phyloP scores from a whole-genome alignment of 2,113 vertebrate species.

The Mohoua ochrocephala region DNA sequence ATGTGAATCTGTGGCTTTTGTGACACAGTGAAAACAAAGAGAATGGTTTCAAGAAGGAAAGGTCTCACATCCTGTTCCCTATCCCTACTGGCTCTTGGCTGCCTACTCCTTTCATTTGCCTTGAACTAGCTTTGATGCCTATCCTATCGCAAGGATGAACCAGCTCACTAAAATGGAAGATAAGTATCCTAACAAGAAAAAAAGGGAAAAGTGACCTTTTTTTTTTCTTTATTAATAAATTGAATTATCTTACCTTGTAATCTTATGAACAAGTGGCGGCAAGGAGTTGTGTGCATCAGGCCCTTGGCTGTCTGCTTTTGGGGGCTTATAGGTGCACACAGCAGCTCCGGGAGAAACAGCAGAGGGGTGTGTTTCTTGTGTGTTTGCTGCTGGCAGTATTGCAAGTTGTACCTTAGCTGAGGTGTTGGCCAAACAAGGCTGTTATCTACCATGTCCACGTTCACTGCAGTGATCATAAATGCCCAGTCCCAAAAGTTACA shows the following conservation, averaged over 20 bases:
- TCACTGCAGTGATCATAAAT: neutral
- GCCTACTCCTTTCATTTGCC: neutral
- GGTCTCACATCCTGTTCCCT: neutral
- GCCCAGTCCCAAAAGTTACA: neutral
- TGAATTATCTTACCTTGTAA: neutral
- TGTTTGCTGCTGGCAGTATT: neutral
- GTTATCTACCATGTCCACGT: neutral
- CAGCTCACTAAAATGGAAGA: neutral
- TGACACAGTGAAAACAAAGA: neutral
- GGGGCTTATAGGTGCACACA: neutral
- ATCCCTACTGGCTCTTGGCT: neutral
- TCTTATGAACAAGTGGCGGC: neutral
- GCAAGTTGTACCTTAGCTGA: neutral
- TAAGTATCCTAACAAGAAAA: neutral
- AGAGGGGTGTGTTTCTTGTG: neutral
- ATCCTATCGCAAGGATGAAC: neutral
- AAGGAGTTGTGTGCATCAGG: neutral
- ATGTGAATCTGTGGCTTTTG: neutral
- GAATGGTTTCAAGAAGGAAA: neutral
- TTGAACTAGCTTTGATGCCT: neutral
- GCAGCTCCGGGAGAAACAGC: neutral
- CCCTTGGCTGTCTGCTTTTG: neutral
- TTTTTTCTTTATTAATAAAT: neutral
- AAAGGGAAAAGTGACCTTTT: neutral
- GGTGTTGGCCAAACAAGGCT: neutral